These are phyloP conservation scores for Aphelenchoides fujianensis DNA, from an alignment of 1,140 invertebrate species.

Conservation along the genomic window DNA sequence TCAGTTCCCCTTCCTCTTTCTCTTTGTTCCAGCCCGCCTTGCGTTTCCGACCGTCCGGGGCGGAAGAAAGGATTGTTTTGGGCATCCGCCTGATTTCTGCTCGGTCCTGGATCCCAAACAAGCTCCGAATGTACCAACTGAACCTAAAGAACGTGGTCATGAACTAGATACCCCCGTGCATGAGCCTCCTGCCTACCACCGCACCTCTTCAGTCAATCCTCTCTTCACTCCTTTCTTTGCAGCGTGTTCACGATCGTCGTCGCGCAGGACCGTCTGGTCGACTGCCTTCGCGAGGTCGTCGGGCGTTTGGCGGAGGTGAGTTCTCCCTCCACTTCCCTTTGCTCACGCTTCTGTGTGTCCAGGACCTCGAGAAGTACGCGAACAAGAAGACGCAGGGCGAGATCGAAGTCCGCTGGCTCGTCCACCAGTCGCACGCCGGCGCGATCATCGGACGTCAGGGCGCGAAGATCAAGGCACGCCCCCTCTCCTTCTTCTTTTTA, in stretches of 20 bases:
- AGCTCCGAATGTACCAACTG: too few relatives aligned
- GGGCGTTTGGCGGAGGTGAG: constrained; percentile 53
- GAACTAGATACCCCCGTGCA: neutral
- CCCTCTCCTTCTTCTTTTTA: too few relatives aligned
- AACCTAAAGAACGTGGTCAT: too few relatives aligned
- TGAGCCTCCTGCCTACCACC: neutral
- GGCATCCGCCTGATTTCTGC: constrained; percentile 27
- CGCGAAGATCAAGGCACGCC: constrained; percentile 82
- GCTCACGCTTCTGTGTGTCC: neutral
- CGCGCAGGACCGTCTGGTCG: constrained; percentile 48
- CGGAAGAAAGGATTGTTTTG: too few relatives aligned
- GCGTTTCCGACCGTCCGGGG: too few relatives aligned
- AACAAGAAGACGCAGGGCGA: constrained; percentile 70
- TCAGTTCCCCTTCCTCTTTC: constrained; percentile 39
- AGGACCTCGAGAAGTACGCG: constrained; percentile 25
- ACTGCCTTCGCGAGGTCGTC: constrained; percentile 55
- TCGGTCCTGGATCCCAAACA: too few relatives aligned
- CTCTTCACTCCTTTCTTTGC: constrained; percentile 32
- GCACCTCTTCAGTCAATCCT: neutral
- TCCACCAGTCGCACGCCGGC: constrained; percentile 94
- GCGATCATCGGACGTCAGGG: constrained; percentile 95
- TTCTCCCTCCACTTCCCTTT: constrained; percentile 10
- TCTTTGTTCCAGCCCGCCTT: constrained; percentile 16
- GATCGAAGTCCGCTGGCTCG: constrained; percentile 84
- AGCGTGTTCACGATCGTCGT: constrained; percentile 55